Base-by-base conservation (phyloP, 2,888 invertebrate species). In the Quadroppia sp. region DNA sequence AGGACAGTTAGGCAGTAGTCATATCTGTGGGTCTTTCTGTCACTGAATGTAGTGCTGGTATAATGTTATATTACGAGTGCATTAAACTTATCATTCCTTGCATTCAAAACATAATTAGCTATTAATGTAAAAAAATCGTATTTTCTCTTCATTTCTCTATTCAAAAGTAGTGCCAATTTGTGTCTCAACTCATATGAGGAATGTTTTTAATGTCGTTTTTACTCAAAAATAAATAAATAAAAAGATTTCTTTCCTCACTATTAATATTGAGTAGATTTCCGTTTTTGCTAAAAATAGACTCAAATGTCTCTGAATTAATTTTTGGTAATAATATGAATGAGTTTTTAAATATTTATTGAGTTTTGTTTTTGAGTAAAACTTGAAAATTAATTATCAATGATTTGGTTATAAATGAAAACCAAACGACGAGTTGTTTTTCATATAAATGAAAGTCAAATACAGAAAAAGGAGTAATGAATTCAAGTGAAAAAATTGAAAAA, bases 71-170 rank as follows among this genome's bases (percentile, higher is more conserved):
- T 36, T 32, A 40, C 20, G 40, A 64, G 64, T 64, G 30, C 64
- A 64, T 36, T 64, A 64, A 64, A 64, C 64, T 64, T 64, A 13
- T 9, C 13, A 28, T 28, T 56, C 20, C n/a, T n/a, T 50, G n/a
- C n/a, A n/a, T n/a, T n/a, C n/a, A n/a, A n/a, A n/a, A n/a, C n/a
- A n/a, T n/a, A n/a, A n/a, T n/a, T n/a, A n/a, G n/a, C n/a, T n/a
- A n/a, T n/a, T n/a, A n/a, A n/a, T n/a, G n/a, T n/a, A n/a, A n/a
- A n/a, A n/a, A n/a, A n/a, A n/a, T n/a, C n/a, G n/a, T n/a, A n/a
- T n/a, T n/a, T 50, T 20, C 20, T 17, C 4, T 4, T 20, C 50
- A 20, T 6, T n/a, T 3, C n/a, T 50, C 6, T 50, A n/a, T n/a
- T n/a, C n/a, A n/a, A n/a, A n/a, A n/a, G n/a, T n/a, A n/a, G n/a